Conservation (phyloP, 1,140 invertebrate genomes). For the Orchesella cincta region DNA sequence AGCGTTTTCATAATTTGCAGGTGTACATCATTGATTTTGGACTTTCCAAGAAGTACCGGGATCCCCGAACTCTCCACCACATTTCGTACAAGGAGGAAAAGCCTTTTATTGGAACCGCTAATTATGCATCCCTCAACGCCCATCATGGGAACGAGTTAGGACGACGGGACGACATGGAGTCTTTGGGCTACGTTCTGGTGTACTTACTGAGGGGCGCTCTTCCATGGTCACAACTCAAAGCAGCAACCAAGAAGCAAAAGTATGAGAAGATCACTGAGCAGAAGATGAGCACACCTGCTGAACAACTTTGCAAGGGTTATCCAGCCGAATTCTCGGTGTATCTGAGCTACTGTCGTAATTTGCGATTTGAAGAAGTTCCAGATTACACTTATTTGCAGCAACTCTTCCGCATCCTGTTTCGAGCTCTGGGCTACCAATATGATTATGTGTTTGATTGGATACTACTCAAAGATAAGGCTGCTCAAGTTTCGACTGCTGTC, state of each 20-base stretch:
- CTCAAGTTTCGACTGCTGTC: no score
- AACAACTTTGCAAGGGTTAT: conserved; percentile 80
- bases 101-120: conserved; percentile 92
- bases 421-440: not conserved
- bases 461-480: no score
- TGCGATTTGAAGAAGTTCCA: conserved; percentile 2
- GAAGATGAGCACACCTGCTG: conserved; percentile 93
- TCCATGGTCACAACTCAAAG: conserved; percentile 85
- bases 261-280: conserved; percentile 96
- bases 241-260: conserved; percentile 92
- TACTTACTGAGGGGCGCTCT: conserved; percentile 90
- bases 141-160: conserved; percentile 89
- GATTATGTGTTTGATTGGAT: conserved; percentile 11
- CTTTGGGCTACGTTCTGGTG: conserved; percentile 93
- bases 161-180: conserved; percentile 93
- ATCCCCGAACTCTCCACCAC: conserved; percentile 80
- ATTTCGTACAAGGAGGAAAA: conserved; percentile 94
- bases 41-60: conserved; percentile 92
- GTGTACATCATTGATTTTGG: conserved; percentile 97
- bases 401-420: conserved; percentile 17
- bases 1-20: conserved; percentile 54
- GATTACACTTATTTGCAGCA: conserved; percentile 13
- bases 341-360: not conserved
- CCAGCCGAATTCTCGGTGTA: not conserved
- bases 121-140: conserved; percentile 96